Base-by-base conservation (phyloP, 2,797 vertebrate genomes). In the Hoplostethus atlanticus region DNA sequence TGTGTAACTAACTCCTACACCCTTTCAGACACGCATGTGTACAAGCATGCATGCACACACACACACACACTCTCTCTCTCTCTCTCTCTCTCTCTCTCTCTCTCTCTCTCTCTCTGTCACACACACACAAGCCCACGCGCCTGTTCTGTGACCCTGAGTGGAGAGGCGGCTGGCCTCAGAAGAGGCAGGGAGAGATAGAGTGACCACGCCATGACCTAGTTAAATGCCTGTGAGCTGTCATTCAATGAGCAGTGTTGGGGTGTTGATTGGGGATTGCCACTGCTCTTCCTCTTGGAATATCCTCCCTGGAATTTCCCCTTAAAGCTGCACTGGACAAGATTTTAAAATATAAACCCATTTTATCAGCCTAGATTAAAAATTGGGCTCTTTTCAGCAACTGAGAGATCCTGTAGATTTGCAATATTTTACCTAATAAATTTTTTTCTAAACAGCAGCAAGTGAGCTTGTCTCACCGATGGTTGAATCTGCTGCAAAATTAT, bases 131-230 rank as follows among this genome's bases (percentile, higher is more conserved):
- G 53, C 72, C 62, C 42, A 71, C 57, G 69, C 70, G 77, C 61
- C 73, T 75, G 65, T 64, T 68, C 56, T 69, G 7, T 51, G 34
- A 67, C 65, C 68, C 66, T 57, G 36, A 42, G 4, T 42, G 28
- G 52, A 28, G 67, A 62, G 10, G 28, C 25, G 2, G 48, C 73
- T 28, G 58, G 44, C 55, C 31, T 58, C 51, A 61, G 53, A 34
- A 48, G 40, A 44, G 69, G 48, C 59, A 42, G 56, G 38, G 63
- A 60, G 68, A 2, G 62, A 65, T 77, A 25, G 70, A 69, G 38
- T 71, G 59, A 76, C 71, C 66, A 71, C 50, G 71, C 64, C 61
- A 71, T 77, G 78, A 84, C 76, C 76, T 58, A 69, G 36, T 78
- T 86, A 71, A 68, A 85, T 70, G 25, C 28, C 34, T 63, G 17